Evolutionary conservation across 2,113 vertebrate species (phyloP).

Genomic region (Coracopsis vasa): DNA sequence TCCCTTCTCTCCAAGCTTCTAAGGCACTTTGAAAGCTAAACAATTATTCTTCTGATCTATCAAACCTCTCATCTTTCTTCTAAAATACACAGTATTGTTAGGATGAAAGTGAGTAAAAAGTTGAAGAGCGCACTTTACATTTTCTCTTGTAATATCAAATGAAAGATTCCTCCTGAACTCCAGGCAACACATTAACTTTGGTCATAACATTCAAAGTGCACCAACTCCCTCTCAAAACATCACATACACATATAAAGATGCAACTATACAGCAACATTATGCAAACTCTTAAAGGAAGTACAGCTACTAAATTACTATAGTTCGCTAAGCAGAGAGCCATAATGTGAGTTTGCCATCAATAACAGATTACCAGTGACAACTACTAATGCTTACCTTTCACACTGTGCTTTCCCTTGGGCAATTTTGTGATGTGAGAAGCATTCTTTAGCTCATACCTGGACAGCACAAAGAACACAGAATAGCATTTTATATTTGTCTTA

Average conservation of each 20-base stretch:
- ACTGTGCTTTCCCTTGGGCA: conserved; percentile 97
- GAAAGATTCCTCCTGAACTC: neutral
- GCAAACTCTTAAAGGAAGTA: neutral
- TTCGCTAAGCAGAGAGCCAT: neutral
- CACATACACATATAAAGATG: neutral
- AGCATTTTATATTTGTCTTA: neutral
- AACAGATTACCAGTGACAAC: neutral
- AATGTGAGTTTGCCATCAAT: neutral
- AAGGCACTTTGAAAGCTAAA: neutral
- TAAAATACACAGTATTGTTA: neutral
- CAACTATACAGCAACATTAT: neutral
- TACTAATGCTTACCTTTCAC: conserved; percentile 88
- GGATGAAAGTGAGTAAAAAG: neutral
- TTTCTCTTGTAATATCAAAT: neutral
- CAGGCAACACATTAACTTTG: neutral
- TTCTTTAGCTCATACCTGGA: conserved; percentile 94
- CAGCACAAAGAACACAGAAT: conserved; percentile 26
- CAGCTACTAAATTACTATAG: neutral
- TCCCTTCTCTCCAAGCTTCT: neutral
- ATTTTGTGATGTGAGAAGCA: conserved; percentile 92
- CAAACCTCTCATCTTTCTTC: neutral
- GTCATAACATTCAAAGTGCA: neutral
- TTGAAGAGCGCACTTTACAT: neutral
- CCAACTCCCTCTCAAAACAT: neutral
- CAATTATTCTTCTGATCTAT: neutral